Base-by-base conservation (phyloP, 2,888 invertebrate species). In the Yponomeuta plumbellus region DNA sequence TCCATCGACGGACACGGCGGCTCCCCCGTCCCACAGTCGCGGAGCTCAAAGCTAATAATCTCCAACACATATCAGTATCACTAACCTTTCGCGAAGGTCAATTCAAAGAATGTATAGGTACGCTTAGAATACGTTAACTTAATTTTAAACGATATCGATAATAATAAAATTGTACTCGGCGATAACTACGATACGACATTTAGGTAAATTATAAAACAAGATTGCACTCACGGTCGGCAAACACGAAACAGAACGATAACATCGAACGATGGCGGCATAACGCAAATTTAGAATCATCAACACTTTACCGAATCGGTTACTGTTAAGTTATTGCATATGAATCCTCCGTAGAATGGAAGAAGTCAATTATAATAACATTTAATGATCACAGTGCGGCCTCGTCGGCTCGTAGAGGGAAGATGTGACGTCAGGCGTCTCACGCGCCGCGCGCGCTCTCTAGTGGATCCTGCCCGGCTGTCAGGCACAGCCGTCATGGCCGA, bases 21-120 rank as follows among this genome's bases (percentile, higher is more conserved):
- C 77, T 81, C 81, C 82, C 13, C 2, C 61, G 61, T 52, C 17
- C 44, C 44, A 17, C 44, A 52, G 44, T 52, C 44, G 17, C 44
- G 44, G 17, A 52, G 10, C 44, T 52, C 22, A 59, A 84, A 84
- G 84, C 81, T 82, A 77, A 80, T 76, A 59, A 80, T 79, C 80
- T 80, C 79, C 79, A 81, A 81, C 85, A 83, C 80, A 82, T 81
- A 85, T 79, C 86, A 88, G 84, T 91, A 91, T 91, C 91, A 91
- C 91, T 90, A 91, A 91, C 91, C 91, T 91, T 90, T 80, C 88
- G 72, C 80, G 84, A 90, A 91, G 91, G 91, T 91, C 88, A 90
- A 90, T 89, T 79, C 77, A 88, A 87, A 91, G 90, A 91, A 91
- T 90, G 90, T 91, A 88, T 88, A 86, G 88, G 87, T 89, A 88